Conservation (phyloP, 2,797 vertebrate genomes). For the Sitta carolinensis region DNA sequence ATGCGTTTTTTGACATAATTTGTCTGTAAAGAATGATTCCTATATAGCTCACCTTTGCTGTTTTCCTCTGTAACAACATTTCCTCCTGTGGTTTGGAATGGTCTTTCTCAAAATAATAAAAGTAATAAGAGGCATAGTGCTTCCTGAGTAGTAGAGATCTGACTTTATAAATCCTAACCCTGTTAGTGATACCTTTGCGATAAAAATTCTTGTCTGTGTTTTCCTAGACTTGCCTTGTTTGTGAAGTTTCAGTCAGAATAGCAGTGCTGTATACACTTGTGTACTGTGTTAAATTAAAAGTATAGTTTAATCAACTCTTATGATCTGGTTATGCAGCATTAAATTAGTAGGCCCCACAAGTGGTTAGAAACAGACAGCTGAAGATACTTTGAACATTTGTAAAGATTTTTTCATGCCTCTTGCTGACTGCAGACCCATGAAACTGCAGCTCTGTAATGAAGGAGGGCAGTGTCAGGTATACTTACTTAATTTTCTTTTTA, state of each 20-base stretch:
- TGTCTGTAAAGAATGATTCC: neutral
- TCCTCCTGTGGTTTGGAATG: neutral
- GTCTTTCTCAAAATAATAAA: neutral
- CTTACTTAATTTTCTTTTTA: constrained; percentile 11
- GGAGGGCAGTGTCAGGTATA: neutral
- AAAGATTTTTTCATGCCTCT: neutral
- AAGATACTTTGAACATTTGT: neutral
- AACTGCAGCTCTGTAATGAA: constrained; percentile 2
- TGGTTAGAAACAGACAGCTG: neutral
- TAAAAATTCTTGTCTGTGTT: neutral
- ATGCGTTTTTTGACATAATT: neutral
- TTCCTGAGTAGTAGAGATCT: neutral
- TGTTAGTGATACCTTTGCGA: neutral
- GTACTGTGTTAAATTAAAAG: neutral
- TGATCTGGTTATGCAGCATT: neutral
- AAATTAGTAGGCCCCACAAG: neutral
- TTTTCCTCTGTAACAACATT: neutral
- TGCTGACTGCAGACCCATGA: neutral
- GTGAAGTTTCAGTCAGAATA: neutral
- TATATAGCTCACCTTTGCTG: neutral
- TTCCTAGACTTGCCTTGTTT: neutral
- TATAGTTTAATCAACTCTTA: neutral
- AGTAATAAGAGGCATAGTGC: neutral
- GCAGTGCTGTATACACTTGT: neutral
- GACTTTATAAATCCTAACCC: neutral